These are phyloP conservation scores for Lacerta agilis DNA, from an alignment of 2,797 vertebrate species.

Conservation along the genomic window DNA sequence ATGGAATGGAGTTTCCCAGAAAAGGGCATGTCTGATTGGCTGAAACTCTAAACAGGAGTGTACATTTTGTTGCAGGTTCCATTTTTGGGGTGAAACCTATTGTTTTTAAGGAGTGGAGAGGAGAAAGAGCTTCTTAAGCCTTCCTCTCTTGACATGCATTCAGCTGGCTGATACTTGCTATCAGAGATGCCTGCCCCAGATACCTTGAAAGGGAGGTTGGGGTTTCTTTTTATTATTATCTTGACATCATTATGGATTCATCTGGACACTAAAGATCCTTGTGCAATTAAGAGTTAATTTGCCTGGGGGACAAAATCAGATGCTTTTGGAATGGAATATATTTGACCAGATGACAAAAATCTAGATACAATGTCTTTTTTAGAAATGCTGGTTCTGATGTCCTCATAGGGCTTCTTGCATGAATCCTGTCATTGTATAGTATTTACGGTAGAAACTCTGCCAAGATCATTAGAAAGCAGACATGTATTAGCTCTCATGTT, in stretches of 20 bases:
- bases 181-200: background rate
- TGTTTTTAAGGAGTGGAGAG: too few species aligned
- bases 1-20: too few species aligned
- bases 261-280: background rate
- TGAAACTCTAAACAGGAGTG: background rate
- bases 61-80: too few species aligned
- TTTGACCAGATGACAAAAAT: background rate
- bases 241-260: too few species aligned
- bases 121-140: background rate
- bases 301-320: background rate
- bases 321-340: background rate
- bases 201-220: background rate
- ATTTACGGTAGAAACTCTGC: conserved; percentile 8
- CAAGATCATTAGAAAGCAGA: conserved; percentile 35
- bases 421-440: background rate
- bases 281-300: background rate
- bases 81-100: too few species aligned
- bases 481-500: conserved; percentile 10
- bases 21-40: too few species aligned
- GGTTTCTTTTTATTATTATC: background rate
- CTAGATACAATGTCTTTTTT: background rate
- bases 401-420: background rate
- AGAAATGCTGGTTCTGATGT: background rate
- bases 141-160: background rate
- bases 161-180: background rate